A percentile compares a stretch with the other conserved stretches of the same genome.
phyloP scores from a whole-genome alignment of 2,888 invertebrate species.

The Bruchidius siliquastri region DNA sequence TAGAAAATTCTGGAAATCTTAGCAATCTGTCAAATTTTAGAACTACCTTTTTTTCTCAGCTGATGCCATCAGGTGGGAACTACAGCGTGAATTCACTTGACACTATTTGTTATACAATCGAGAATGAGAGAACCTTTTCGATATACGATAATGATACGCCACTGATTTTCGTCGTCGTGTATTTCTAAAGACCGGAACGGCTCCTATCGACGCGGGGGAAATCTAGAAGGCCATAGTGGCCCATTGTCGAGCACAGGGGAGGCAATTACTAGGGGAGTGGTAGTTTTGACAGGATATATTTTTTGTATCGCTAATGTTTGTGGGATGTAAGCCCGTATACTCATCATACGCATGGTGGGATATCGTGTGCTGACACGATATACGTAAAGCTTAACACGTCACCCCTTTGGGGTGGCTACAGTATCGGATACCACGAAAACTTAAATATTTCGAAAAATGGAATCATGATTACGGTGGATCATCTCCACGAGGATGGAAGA shows the following conservation, averaged over 20 bases:
- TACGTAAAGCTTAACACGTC: background rate
- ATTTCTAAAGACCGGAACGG: background rate
- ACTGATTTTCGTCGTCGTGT: background rate
- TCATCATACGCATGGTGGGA: background rate
- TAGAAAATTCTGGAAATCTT: too few species aligned
- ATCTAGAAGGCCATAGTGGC: constrained; percentile 32
- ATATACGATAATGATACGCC: background rate
- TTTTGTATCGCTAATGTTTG: constrained; percentile 14
- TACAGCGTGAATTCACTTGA: too few species aligned
- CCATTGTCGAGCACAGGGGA: constrained; percentile 28
- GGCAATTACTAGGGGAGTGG: constrained; percentile 23
- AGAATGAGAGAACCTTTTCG: too few species aligned
- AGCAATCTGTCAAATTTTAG: too few species aligned
- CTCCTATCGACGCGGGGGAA: constrained; percentile 23
- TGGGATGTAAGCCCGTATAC: background rate
- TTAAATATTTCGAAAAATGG: background rate
- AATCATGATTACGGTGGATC: background rate
- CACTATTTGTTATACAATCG: too few species aligned
- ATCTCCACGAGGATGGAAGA: too few species aligned
- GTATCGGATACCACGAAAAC: background rate
- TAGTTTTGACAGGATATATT: constrained; percentile 10
- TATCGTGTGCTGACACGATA: background rate
- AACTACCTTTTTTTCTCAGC: too few species aligned
- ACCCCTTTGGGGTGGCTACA: background rate
- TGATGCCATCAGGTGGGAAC: too few species aligned